Evolutionary conservation across 2,113 vertebrate species (phyloP).

Genomic region (Chrysemys picta): DNA sequence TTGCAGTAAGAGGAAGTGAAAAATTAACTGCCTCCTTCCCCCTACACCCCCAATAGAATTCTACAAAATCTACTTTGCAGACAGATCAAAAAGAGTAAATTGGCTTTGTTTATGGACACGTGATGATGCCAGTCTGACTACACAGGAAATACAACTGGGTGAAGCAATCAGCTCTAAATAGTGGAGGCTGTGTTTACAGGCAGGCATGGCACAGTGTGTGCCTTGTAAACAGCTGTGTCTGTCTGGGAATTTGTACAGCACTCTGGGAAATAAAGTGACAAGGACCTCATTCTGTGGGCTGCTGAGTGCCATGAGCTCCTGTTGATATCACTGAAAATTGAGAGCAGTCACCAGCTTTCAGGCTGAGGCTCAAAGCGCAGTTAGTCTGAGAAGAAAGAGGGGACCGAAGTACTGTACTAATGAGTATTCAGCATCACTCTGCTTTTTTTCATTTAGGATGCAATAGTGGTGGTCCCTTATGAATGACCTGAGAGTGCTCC

Average conservation of each 20-base stretch:
- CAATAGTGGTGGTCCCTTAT: not conserved
- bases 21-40: not conserved
- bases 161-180: slow-evolving; percentile 14
- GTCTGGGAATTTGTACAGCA: slow-evolving; percentile 2
- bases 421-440: not conserved
- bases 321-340: not conserved
- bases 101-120: not conserved
- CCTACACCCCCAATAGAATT: not conserved
- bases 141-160: not conserved
- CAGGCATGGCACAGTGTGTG: not conserved
- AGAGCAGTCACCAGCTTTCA: not conserved
- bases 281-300: not conserved
- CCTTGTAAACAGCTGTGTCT: not conserved
- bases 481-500: not conserved
- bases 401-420: not conserved
- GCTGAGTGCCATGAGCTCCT: not conserved
- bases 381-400: not conserved
- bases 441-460: not conserved
- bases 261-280: not conserved
- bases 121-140: not conserved
- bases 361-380: not conserved
- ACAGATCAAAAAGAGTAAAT: not conserved
- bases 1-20: not conserved
- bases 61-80: not conserved
- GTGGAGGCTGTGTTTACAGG: not conserved